Conservation (phyloP, 2,113 vertebrate species). For the Phalacrocorax pelagicus region DNA sequence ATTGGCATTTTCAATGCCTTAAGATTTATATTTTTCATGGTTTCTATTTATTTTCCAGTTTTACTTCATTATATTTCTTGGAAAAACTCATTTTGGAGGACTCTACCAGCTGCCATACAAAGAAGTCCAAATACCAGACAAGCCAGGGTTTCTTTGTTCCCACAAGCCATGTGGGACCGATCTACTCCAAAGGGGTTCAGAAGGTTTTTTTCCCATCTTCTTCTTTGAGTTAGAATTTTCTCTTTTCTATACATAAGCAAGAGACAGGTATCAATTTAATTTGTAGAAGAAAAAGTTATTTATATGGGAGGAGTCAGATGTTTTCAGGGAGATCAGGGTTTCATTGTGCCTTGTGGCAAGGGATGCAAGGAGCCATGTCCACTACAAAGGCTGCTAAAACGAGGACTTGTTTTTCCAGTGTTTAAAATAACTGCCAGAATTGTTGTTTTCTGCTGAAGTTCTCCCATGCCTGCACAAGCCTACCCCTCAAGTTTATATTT, state of each 20-base stretch:
- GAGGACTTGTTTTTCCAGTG: background rate
- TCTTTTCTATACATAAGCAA: background rate
- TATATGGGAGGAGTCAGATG: background rate
- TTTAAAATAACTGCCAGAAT: background rate
- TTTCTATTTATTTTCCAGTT: conserved; percentile 35
- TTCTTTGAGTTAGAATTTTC: background rate
- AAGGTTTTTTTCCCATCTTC: background rate
- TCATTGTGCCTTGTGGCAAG: background rate
- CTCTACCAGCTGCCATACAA: background rate
- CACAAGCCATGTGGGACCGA: background rate
- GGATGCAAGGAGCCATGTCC: background rate
- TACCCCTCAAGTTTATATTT: background rate
- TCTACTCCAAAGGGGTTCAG: background rate
- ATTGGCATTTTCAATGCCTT: conserved; percentile 10
- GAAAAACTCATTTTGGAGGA: conserved; percentile 13
- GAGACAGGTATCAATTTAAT: background rate
- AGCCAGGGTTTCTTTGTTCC: background rate
- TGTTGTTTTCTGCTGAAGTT: background rate
- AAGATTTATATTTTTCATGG: conserved; percentile 35
- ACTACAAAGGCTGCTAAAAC: background rate
- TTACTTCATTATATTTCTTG: background rate
- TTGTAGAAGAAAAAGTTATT: background rate
- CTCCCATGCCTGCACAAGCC: background rate
- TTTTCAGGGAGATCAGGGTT: background rate
- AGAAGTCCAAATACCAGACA: background rate